These are phyloP conservation scores for Sarcophaga peregrina DNA, from an alignment of 1,140 invertebrate species.

Conservation along the genomic window DNA sequence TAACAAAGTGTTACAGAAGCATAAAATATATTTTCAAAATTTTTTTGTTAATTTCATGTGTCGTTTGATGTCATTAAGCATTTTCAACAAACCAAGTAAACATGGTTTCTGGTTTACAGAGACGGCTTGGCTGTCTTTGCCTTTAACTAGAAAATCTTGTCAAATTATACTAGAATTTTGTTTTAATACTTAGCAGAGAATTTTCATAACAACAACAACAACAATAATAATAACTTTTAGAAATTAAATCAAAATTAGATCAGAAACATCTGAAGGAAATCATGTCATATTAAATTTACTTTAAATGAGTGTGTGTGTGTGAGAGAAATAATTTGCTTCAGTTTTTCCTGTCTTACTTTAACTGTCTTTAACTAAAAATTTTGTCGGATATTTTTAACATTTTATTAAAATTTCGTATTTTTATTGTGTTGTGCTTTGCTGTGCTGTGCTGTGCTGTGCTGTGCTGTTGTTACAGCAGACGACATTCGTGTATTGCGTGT, in stretches of 20 bases:
- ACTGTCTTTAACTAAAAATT: no score
- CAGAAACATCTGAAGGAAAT: no score
- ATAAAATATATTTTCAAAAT: conserved; percentile 54
- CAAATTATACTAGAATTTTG: background rate
- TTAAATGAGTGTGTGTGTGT: no score
- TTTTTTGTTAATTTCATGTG: conserved; percentile 57
- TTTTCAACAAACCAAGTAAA: conserved; percentile 30
- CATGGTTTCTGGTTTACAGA: background rate
- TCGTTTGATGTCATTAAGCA: conserved; percentile 35
- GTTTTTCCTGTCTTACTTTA: no score
- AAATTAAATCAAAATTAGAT: no score
- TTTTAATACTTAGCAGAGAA: background rate
- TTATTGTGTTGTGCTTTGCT: background rate
- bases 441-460: no score
- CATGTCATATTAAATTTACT: no score
- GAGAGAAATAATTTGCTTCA: no score
- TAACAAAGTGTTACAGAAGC: conserved; percentile 47
- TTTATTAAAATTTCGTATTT: background rate
- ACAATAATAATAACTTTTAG: background rate
- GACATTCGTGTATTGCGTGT: background rate
- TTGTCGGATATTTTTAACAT: background rate
- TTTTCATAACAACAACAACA: background rate
- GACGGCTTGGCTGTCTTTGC: background rate
- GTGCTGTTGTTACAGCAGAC: background rate
- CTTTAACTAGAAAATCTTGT: background rate